Conservation (phyloP, 1,140 invertebrate genomes). For the Zaprionus camerounensis region DNA sequence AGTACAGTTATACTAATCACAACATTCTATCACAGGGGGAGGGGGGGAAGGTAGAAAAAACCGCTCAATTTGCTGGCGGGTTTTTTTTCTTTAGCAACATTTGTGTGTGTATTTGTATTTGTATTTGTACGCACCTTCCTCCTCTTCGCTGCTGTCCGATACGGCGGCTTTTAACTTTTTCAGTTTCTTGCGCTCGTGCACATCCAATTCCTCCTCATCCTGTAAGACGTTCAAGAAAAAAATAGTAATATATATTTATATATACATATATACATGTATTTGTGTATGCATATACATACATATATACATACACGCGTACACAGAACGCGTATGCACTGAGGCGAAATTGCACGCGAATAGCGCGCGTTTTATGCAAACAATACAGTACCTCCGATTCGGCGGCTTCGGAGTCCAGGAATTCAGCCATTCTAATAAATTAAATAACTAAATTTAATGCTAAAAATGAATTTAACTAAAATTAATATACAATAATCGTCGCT, state of each 20-base stretch:
- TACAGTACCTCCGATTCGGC: slow-evolving; percentile 90
- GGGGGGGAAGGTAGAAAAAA: not conserved
- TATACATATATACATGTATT: slow-evolving; percentile 16
- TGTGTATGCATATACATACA: slow-evolving; percentile 24
- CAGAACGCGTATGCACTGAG: slow-evolving; percentile 46
- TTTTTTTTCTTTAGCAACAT: not conserved
- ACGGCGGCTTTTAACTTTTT: slow-evolving; percentile 88
- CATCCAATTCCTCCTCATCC: slow-evolving; percentile 88
- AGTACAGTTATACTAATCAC: not conserved
- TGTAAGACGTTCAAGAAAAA: slow-evolving; percentile 36
- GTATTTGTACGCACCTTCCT: slow-evolving; percentile 85
- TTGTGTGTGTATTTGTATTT: not conserved
- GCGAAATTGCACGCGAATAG: slow-evolving; percentile 16
- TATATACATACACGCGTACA: slow-evolving; percentile 29
- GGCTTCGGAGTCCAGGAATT: slow-evolving; percentile 93
- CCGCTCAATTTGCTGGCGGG: not conserved
- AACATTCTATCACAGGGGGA: not conserved
- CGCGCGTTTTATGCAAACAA: not conserved
- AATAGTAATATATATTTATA: slow-evolving; percentile 41
- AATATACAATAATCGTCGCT: slow-evolving; percentile 63
- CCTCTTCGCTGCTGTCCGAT: slow-evolving; percentile 87
- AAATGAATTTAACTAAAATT: slow-evolving; percentile 73
- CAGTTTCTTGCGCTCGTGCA: slow-evolving; percentile 87
- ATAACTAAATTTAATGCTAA: slow-evolving; percentile 77
- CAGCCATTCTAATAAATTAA: slow-evolving; percentile 87